A percentile compares a stretch with the other conserved stretches of the same genome.
These are phyloP conservation scores for Stylophora pistillata DNA, from an alignment of 64 coral and sea anemone species.

Conservation along the genomic window DNA sequence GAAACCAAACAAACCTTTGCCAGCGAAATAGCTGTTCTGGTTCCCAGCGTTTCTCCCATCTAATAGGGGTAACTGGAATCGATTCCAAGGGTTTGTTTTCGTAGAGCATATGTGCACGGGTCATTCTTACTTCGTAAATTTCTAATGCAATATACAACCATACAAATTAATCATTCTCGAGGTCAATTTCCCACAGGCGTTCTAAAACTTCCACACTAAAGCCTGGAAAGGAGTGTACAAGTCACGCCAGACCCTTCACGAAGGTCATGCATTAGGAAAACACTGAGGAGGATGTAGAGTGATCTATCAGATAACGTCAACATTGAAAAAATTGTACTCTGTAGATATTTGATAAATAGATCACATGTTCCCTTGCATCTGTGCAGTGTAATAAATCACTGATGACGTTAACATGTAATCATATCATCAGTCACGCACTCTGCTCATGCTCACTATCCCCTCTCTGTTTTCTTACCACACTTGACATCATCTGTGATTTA, in stretches of 20 bases:
- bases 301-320: too few relatives aligned
- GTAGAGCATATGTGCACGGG: slow-evolving; percentile 84
- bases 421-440: too few relatives aligned
- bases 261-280: not conserved
- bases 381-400: too few relatives aligned
- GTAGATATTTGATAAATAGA: too few relatives aligned
- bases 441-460: too few relatives aligned
- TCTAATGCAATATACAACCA: not conserved
- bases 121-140: slow-evolving; percentile 20
- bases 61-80: slow-evolving; percentile 61
- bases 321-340: too few relatives aligned
- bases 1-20: slow-evolving; percentile 27
- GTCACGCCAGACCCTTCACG: not conserved
- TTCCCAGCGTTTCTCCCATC: slow-evolving; percentile 63
- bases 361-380: too few relatives aligned
- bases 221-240: not conserved
- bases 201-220: not conserved
- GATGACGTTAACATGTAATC: too few relatives aligned
- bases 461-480: too few relatives aligned
- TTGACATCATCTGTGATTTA: too few relatives aligned
- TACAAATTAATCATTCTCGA: not conserved
- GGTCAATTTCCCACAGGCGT: not conserved
- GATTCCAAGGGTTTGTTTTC: slow-evolving; percentile 84
- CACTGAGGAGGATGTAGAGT: too few relatives aligned
- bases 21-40: slow-evolving; percentile 64